A percentile compares a stretch with the other conserved stretches of the same genome.
phyloP scores from a whole-genome alignment of 2,113 vertebrate genomes.

The Ochotona princeps region DNA sequence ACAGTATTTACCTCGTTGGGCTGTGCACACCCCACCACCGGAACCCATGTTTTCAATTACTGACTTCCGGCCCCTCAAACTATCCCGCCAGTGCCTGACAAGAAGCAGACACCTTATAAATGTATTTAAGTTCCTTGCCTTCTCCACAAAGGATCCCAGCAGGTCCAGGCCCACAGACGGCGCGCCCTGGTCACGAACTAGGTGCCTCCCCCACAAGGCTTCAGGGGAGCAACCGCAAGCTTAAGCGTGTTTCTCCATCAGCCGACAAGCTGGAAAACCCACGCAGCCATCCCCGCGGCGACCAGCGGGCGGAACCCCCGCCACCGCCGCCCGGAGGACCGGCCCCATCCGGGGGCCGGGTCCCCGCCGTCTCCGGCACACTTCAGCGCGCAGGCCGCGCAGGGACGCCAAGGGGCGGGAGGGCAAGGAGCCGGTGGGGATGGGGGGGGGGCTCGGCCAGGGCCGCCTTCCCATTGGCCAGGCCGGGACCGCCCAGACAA shows the following conservation, averaged over 20 bases:
- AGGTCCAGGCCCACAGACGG: background rate
- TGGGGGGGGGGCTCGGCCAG: conserved; percentile 64
- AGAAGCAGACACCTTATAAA: background rate
- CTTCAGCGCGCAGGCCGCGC: fast-evolving
- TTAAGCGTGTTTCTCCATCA: conserved; percentile 21
- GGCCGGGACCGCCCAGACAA: conserved; percentile 23
- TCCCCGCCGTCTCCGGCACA: fast-evolving
- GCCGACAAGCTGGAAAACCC: conserved; percentile 54
- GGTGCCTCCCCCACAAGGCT: background rate
- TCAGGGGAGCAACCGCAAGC: background rate
- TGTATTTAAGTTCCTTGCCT: too few species aligned
- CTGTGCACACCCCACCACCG: too few species aligned
- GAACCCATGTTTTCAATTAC: background rate
- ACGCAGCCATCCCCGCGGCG: background rate
- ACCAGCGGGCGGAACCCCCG: too few species aligned
- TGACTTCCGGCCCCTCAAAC: background rate
- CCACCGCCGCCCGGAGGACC: background rate
- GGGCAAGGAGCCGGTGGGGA: background rate
- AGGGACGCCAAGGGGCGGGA: fast-evolving
- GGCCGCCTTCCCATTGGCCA: conserved; percentile 47
- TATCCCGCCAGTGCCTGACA: background rate
- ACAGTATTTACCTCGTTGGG: too few species aligned
- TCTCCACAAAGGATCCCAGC: background rate
- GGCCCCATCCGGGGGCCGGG: fast-evolving
- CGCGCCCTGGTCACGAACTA: background rate